Conservation (phyloP, 2,888 invertebrate genomes). For the Zhengitettix transpicula region DNA sequence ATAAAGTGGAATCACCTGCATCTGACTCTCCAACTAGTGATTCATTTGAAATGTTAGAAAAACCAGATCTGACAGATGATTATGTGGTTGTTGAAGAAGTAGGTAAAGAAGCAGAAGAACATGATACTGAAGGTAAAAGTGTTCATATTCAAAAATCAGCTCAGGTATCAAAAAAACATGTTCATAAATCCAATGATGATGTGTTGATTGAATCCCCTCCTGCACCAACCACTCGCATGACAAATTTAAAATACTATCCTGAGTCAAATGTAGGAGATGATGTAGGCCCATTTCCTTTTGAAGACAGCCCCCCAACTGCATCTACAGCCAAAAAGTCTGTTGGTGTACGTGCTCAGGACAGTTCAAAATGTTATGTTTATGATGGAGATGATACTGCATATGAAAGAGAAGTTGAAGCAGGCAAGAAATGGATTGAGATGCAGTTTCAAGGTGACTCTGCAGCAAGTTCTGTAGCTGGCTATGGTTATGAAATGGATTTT, state of each 20-base stretch:
- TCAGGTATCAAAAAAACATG: conserved; percentile 32
- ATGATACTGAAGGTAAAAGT: conserved; percentile 68
- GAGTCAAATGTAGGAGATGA: conserved; percentile 32
- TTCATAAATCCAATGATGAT: conserved; percentile 51
- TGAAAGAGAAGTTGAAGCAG: conserved; percentile 40
- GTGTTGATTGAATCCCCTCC: conserved; percentile 47
- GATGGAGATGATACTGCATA: conserved; percentile 26
- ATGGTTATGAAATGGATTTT: conserved; percentile 59
- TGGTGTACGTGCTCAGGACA: conserved; percentile 12
- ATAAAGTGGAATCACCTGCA: conserved; percentile 27
- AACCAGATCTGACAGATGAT: conserved; percentile 72
- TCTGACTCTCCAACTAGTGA: conserved; percentile 27
- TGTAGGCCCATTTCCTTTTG: conserved; percentile 46
- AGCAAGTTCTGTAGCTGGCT: conserved; percentile 38
- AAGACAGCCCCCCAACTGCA: conserved; percentile 39
- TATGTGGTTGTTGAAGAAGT: conserved; percentile 81
- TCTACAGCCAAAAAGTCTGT: conserved; percentile 4
- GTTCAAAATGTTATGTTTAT: conserved; percentile 15
- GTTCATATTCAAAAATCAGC: conserved; percentile 41
- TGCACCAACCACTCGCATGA: conserved; percentile 34
- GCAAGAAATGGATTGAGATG: conserved; percentile 80
- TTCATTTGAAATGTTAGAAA: conserved; percentile 75
- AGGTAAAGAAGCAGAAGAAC: conserved; percentile 69
- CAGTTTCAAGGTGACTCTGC: conserved; percentile 59
- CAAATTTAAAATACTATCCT: conserved; percentile 30